Conservation (phyloP, 2,797 vertebrate genomes). For the Onychomys leucogaster region DNA sequence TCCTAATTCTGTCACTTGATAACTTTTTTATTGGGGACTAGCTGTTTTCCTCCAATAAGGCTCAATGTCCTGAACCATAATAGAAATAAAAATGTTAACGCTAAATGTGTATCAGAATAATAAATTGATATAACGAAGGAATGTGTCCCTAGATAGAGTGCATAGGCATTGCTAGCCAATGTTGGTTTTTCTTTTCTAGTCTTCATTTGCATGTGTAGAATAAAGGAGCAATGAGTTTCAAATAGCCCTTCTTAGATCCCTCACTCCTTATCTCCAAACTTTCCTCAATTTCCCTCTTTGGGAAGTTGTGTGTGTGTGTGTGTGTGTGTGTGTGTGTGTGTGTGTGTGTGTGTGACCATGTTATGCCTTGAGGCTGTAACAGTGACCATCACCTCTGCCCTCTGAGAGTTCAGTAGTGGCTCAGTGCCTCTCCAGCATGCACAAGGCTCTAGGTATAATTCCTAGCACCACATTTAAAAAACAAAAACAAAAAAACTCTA, state of each 20-base stretch:
- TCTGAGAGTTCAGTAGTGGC: not conserved
- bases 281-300: conserved; percentile 13
- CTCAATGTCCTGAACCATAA: not conserved
- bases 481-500: not conserved
- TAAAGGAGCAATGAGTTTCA: not conserved
- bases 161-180: not conserved
- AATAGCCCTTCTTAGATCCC: not conserved
- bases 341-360: no score
- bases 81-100: conserved; percentile 24
- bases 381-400: not conserved
- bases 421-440: not conserved
- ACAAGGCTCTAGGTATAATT: not conserved
- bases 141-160: not conserved
- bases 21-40: not conserved
- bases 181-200: not conserved
- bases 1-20: not conserved
- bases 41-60: not conserved
- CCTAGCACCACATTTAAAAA: not conserved
- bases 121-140: conserved; percentile 1
- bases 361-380: not conserved
- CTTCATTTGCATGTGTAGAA: not conserved
- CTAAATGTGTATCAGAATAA: not conserved
- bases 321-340: no score
- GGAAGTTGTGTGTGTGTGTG: not conserved
- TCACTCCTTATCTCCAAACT: not conserved